phyloP scores from a whole-genome alignment of 1,140 invertebrate genomes.

The Trinorchestia longiramus region DNA sequence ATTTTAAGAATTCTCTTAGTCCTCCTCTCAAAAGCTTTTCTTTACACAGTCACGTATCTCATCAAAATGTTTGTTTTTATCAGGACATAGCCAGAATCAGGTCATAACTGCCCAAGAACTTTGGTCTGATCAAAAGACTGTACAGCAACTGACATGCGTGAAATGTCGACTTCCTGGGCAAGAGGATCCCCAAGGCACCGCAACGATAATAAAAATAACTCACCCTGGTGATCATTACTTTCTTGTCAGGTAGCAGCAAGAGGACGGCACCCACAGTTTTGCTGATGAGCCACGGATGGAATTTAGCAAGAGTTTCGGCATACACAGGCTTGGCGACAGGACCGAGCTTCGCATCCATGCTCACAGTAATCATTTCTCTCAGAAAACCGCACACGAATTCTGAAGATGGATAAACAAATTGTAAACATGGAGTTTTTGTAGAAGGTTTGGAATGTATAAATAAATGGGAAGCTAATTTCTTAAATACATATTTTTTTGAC shows the following conservation, averaged over 20 bases:
- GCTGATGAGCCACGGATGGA: conserved; percentile 63
- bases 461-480: not conserved
- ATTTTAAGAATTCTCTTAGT: too few relatives aligned
- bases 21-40: too few relatives aligned
- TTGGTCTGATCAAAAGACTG: not conserved
- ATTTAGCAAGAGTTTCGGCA: conserved; percentile 61
- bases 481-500: not conserved
- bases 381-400: conserved; percentile 64
- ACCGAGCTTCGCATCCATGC: conserved; percentile 58
- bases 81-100: not conserved
- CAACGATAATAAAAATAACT: not conserved
- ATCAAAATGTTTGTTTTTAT: too few relatives aligned
- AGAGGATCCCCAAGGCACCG: not conserved
- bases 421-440: not conserved
- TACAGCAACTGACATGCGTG: not conserved
- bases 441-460: not conserved
- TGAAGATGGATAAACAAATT: not conserved
- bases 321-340: conserved; percentile 61
- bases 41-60: too few relatives aligned
- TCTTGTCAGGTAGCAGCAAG: conserved; percentile 63
- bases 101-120: not conserved
- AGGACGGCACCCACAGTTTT: conserved; percentile 64
- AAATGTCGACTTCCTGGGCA: not conserved
- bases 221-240: conserved; percentile 64
- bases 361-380: conserved; percentile 57